phyloP scores from a whole-genome alignment of 2,113 vertebrate species.

The Scalopus aquaticus region DNA sequence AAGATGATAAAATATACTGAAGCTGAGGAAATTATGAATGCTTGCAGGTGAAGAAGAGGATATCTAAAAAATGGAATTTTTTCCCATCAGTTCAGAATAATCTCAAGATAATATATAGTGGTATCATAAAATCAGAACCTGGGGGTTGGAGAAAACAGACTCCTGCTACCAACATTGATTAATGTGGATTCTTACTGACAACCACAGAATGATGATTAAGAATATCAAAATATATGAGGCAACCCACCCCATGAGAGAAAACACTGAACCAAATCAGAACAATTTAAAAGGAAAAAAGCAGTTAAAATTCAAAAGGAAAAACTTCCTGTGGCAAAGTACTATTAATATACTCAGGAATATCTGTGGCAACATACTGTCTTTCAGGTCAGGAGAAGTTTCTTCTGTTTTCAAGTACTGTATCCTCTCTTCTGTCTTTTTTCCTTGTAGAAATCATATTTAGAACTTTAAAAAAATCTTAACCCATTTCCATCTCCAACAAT shows the following conservation, averaged over 20 bases:
- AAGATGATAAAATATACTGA: neutral
- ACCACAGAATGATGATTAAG: neutral
- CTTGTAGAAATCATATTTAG: neutral
- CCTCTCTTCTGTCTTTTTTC: neutral
- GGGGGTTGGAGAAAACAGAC: neutral
- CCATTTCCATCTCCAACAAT: neutral
- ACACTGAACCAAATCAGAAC: neutral
- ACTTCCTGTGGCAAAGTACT: neutral
- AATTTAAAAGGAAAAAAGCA: neutral
- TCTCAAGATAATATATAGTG: neutral
- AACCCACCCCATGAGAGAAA: neutral
- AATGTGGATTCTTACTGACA: neutral
- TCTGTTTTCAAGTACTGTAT: neutral
- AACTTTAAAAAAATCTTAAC: neutral
- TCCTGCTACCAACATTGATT: neutral
- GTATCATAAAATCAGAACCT: neutral
- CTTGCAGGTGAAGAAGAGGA: neutral
- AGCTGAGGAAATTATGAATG: neutral
- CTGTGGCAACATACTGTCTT: neutral
- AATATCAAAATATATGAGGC: neutral
- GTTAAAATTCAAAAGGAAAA: neutral
- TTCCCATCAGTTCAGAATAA: neutral
- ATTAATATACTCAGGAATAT: neutral
- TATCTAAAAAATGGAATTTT: neutral
- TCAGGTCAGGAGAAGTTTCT: neutral